These are phyloP conservation scores for Orthonevra nobilis DNA, from an alignment of 2,888 invertebrate species.

Conservation along the genomic window DNA sequence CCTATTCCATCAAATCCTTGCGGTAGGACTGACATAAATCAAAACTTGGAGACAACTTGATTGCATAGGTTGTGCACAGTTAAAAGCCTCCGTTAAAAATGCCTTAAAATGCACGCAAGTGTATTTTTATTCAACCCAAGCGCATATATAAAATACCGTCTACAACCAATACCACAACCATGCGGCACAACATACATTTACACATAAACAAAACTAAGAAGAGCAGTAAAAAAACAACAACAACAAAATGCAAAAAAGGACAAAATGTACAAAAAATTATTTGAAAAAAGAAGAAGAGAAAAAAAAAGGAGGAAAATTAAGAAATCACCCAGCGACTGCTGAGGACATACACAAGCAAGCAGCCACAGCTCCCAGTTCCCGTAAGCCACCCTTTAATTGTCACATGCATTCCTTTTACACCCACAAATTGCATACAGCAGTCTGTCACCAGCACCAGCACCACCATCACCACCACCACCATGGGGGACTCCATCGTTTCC, in stretches of 20 bases:
- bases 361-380: conserved; percentile 62
- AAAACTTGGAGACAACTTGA: conserved; percentile 74
- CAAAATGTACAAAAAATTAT: conserved; percentile 52
- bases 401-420: conserved; percentile 41
- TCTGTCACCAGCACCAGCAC: conserved; percentile 19
- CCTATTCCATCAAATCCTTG: conserved; percentile 71
- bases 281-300: conserved; percentile 30
- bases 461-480: not conserved
- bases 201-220: conserved; percentile 61
- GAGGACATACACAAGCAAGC: conserved; percentile 66
- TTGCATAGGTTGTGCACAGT: conserved; percentile 72
- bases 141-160: no score
- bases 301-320: conserved; percentile 52
- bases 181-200: conserved; percentile 60
- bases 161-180: conserved; percentile 33
- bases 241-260: conserved; percentile 14
- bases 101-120: conserved; percentile 64
- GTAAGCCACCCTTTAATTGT: conserved; percentile 44
- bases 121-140: conserved; percentile 56
- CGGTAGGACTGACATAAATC: conserved; percentile 74
- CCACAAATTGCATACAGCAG: conserved; percentile 30
- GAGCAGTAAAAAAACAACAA: no score
- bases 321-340: conserved; percentile 59
- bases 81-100: conserved; percentile 66
- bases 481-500: no score